Percentiles rank a stretch among this genome's conserved stretches.
Conservation (phyloP, 2,888 invertebrate genomes). For the Callinectes sapidus region DNA sequence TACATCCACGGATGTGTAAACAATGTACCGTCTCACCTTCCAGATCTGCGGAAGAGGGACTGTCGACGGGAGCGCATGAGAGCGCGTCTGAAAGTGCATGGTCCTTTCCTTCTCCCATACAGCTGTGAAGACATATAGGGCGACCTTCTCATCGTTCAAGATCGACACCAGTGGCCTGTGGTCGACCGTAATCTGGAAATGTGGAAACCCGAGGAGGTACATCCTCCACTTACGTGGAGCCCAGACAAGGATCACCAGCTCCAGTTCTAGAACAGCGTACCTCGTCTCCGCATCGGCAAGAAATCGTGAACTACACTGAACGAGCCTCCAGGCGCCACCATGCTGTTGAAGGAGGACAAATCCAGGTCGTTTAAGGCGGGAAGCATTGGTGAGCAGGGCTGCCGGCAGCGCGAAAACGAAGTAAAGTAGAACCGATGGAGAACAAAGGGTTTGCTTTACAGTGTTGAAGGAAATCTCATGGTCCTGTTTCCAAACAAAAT, state of each 20-base stretch:
- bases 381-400: constrained; percentile 30
- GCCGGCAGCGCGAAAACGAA: not conserved
- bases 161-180: constrained; percentile 48
- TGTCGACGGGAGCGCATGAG: constrained; percentile 14
- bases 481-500: constrained; percentile 28
- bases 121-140: constrained; percentile 34
- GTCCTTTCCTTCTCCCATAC: constrained; percentile 44
- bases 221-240: constrained; percentile 43
- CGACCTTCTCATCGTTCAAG: constrained; percentile 43
- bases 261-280: too few species aligned
- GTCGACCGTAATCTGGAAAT: constrained; percentile 39
- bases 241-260: too few species aligned
- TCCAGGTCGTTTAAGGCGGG: constrained; percentile 51
- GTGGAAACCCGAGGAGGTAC: constrained; percentile 39
- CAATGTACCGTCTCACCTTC: not conserved
- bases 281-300: too few species aligned
- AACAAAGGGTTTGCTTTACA: not conserved
- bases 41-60: not conserved
- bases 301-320: constrained; percentile 48
- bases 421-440: not conserved
- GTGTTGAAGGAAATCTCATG: constrained; percentile 22
- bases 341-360: constrained; percentile 58
- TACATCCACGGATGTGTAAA: not conserved
- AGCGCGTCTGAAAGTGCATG: constrained; percentile 40
- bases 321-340: constrained; percentile 38